Evolutionary conservation across 2,888 invertebrate genomes (phyloP), one percentile per base, ranked within the genome.

Genomic region (Cerastoderma edule): DNA sequence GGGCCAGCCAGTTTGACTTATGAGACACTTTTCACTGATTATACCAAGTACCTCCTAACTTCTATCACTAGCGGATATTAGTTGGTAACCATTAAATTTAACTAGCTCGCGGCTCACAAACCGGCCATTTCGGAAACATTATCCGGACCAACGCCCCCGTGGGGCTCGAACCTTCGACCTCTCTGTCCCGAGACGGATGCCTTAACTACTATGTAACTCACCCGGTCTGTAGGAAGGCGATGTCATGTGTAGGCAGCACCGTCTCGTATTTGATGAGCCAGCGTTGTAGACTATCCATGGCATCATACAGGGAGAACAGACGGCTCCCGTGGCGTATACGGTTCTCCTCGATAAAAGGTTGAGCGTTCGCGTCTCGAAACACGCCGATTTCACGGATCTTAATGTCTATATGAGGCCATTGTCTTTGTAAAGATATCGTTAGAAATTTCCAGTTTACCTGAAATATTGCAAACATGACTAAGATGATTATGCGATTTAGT

Each of bases 291-390:
- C 83, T 84, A 65, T 85, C 86, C 78, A 88, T 85, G 53, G 87
- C 88, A 66, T 85, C 87, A 77, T 85, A 84, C 57, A 89, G 69
- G 8, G 87, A 87, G 57, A 89, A 87, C 33, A 84, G 72, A 65
- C 84, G 76, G 32, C 85, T 79, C 24, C 83, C 86, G 13, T 68
- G 75, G 16, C 80, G 71, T 68, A 89, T 84, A 19, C 88, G 81
- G 75, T 85, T 89, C 22, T 83, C 83, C 57, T 89, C 89, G 30
- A 89, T 89, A 72, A 89, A 89, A n/a, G 86, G 87, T 71, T 89
- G 89, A 39, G 87, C 87, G 48, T 83, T 83, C 30, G 85, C 72
- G 75, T 87, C 87, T 75, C 88, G 83, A 57, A 89, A 86, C 30
- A 87, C 88, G 16, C 86, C 87, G 53, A 87, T 87, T 39, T 88